Evolutionary conservation across 2,888 invertebrate genomes (phyloP), one percentile per base, ranked within the genome.

Genomic region (Sinodicranocentrus sp.): DNA sequence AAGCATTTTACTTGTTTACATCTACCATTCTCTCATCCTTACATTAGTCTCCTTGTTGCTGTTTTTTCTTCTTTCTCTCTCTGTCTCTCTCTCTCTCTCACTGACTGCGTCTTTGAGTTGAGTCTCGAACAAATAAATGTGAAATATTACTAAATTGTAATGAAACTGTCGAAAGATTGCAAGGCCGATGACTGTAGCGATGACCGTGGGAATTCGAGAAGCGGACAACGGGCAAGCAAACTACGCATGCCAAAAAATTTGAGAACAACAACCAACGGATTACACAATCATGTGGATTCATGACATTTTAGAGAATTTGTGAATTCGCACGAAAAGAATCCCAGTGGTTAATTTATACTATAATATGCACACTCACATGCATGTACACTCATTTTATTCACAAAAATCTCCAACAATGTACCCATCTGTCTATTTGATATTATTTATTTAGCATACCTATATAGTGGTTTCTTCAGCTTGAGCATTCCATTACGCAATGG

Each of bases 161-260:
- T 76, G 28, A 54, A 68, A 59, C 44, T 78, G 77, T 54, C 28
- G 28, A 77, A 68, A 68, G 59, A 57, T 59, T 8, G 26, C 57
- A 79, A 79, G 78, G 68, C 21, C 71, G 39, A 44, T 43, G 43
- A 33, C 15, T 57, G 23, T 21, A 26, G 33, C n/a, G 39, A 72
- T 65, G 79, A 28, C 72, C 79, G 79, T 79, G 79, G 79, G 79
- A 79, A 79, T 19, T 21, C 72, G 71, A 71, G 68, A 79, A 13
- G 61, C 54, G 71, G 71, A 71, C 79, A 52, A 52, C 76, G 54
- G 54, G 48, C 48, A 23, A 57, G 17, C 26, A 43, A 52, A 67
- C 17, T 3, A 39, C 23, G 13, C 44, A 61, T 25, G 59, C 28
- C 39, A 76, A 61, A 57, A 57, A 76, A 73, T 52, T 63, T 63